Evolutionary conservation across 2,113 vertebrate species (phyloP).

Genomic region (Tor tambroides): DNA sequence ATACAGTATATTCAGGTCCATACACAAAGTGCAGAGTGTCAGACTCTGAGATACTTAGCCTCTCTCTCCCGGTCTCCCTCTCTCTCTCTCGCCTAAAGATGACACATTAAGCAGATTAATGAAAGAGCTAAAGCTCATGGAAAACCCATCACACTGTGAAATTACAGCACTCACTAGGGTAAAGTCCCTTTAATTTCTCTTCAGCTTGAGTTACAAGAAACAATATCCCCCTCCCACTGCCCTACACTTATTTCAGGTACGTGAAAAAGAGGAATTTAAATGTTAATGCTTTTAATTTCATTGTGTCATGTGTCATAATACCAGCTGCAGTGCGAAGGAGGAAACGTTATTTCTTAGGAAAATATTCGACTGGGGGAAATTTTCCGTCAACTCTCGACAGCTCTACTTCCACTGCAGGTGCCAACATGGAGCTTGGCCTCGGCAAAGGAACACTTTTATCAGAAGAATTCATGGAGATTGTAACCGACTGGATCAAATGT

Average conservation of each 20-base stretch:
- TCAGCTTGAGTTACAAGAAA: slow-evolving; percentile 68
- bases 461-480: slow-evolving; percentile 3
- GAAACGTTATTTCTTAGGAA: slow-evolving; percentile 93
- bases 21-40: not conserved
- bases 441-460: not conserved
- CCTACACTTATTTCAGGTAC: slow-evolving; percentile 34
- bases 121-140: slow-evolving; percentile 61
- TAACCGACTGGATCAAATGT: slow-evolving; percentile 8
- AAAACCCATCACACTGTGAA: slow-evolving; percentile 67
- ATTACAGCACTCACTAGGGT: slow-evolving; percentile 64
- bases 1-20: not conserved
- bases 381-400: slow-evolving; percentile 10
- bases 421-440: slow-evolving; percentile 6
- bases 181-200: slow-evolving; percentile 65
- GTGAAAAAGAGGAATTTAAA: slow-evolving; percentile 9
- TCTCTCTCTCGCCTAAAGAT: slow-evolving; percentile 49
- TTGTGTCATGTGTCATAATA: slow-evolving; percentile 80
- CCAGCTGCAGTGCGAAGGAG: slow-evolving; percentile 93
- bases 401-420: slow-evolving; percentile 23
- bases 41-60: not conserved
- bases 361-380: not conserved
- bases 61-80: slow-evolving; percentile 32
- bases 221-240: slow-evolving; percentile 56
- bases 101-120: slow-evolving; percentile 67
- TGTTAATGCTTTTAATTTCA: slow-evolving; percentile 49